phyloP scores from a whole-genome alignment of 2,797 vertebrate species.

The Hybognathus amarus region DNA sequence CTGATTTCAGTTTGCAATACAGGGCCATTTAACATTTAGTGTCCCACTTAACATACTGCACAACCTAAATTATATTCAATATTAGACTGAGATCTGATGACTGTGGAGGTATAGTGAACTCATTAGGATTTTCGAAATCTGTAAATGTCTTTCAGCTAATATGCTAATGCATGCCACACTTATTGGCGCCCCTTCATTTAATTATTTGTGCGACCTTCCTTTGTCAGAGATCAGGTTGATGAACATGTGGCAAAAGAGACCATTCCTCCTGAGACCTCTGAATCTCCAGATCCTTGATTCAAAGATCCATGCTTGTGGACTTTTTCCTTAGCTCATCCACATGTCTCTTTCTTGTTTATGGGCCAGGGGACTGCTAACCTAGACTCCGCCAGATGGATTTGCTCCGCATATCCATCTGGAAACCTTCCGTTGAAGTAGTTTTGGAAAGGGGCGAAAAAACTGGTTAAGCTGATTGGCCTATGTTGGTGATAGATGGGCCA shows the following conservation, averaged over 20 bases:
- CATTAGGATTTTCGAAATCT: not conserved
- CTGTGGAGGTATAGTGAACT: too few relatives aligned
- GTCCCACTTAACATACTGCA: not conserved
- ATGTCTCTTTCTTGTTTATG: not conserved
- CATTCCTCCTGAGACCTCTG: not conserved
- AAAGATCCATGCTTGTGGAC: not conserved
- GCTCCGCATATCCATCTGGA: too few relatives aligned
- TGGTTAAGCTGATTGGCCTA: too few relatives aligned
- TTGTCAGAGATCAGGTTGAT: not conserved
- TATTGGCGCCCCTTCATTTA: too few relatives aligned
- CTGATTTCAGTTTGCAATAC: not conserved
- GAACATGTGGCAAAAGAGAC: not conserved
- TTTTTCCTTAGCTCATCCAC: not conserved
- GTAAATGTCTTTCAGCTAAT: not conserved
- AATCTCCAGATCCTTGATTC: not conserved
- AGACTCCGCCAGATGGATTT: too few relatives aligned
- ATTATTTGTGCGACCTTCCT: too few relatives aligned
- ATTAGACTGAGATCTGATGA: too few relatives aligned
- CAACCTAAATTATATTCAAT: not conserved
- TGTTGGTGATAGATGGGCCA: too few relatives aligned
- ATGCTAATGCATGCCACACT: not conserved
- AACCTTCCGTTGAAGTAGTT: too few relatives aligned
- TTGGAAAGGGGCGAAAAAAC: too few relatives aligned
- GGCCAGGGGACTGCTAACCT: not conserved
- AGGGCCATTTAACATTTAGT: not conserved